Evolutionary conservation across 2,888 invertebrate species (phyloP), one percentile per base, ranked within the genome.

Genomic region (Chironomus tentans): DNA sequence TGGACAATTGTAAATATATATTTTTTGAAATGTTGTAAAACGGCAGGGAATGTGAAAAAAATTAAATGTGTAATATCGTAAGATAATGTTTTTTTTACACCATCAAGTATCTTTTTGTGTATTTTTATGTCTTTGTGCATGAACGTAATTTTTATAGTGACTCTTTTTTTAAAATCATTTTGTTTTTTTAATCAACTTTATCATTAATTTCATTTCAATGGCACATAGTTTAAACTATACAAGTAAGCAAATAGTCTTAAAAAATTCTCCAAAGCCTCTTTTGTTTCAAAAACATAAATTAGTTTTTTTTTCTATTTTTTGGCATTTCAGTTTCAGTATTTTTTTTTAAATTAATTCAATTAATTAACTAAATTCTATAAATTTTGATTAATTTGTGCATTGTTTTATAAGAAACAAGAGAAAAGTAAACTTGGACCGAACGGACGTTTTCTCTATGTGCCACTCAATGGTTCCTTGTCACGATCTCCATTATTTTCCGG

Each of bases 401-500:
- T 21, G 15, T 71, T 77, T 81, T 80, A 82, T 80, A 84, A 80
- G 82, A 82, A 84, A 81, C 84, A 84, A 78, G 84, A 84, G 80
- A 84, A 84, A 79, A 83, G 81, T 81, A 84, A 82, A 81, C 83
- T 82, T 80, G 82, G 82, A 82, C 84, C 84, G 81, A 83, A 83
- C 81, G 82, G 81, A 81, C 81, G 82, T 81, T 82, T 80, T 80
- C 81, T 82, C 81, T 82, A 82, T 82, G 81, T 82, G 80, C 81
- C 74, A 72, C 61, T 80, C 79, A 79, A 79, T 81, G 81, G 81
- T 81, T 83, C 82, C 80, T 81, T 83, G 77, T 81, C 81, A 76
- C 81, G 81, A 77, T 83, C 83, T 85, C 88, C 89, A 85, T 89
- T 56, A 18, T 56, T 88, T 85, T 89, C 87, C 82, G 88, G 87